Evolutionary conservation across 2,113 vertebrate species (phyloP), one percentile per base, ranked within the genome.

Genomic region (Chelonoidis abingdonii): DNA sequence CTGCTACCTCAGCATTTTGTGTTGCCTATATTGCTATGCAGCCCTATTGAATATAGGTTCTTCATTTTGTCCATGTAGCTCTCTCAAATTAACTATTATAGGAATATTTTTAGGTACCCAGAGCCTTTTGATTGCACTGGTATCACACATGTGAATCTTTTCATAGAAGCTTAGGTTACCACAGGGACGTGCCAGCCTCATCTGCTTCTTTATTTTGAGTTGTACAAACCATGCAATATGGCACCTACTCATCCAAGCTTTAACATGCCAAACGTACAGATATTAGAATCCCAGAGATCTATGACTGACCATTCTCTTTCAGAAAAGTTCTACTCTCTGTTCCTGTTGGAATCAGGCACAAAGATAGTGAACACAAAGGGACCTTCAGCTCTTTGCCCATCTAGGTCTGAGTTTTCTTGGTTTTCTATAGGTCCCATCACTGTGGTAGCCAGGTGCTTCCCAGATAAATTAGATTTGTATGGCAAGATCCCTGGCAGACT

Each of bases 91-190:
- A 89, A 52, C 86, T 82, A 88, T 94, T 96, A 84, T 93, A 86
- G 84, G 65, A 88, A 76, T 95, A 88, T 93, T 95, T 89, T 93
- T 86, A 95, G 95, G 97, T 96, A 83, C 41, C 91, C 89, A 89
- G 80, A 93, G 88, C 80, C 92, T 95, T 96, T 92, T 96, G 76
- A 93, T 90, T 90, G 62, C 44, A 95, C 88, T 65, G 12, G 83
- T 92, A 62, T n/a, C 65, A 92, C 93, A 83, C 75, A 84, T 90
- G 83, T 84, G 86, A 86, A 86, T 38, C 81, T 44, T 89, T 96
- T 93, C 86, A 22, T 57, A 22, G 52, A 76, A 95, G 79, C 49
- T 92, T 50, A 92, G 35, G 80, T 84, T 96, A 95, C 87, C 84
- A 90, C 41, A 65, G 81, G 1, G 47, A 92, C 83, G 75, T 84